Percentiles rank a stretch among this genome's conserved stretches.
Conservation (phyloP, 1,140 invertebrate genomes). For the Drosophila ambigua region DNA sequence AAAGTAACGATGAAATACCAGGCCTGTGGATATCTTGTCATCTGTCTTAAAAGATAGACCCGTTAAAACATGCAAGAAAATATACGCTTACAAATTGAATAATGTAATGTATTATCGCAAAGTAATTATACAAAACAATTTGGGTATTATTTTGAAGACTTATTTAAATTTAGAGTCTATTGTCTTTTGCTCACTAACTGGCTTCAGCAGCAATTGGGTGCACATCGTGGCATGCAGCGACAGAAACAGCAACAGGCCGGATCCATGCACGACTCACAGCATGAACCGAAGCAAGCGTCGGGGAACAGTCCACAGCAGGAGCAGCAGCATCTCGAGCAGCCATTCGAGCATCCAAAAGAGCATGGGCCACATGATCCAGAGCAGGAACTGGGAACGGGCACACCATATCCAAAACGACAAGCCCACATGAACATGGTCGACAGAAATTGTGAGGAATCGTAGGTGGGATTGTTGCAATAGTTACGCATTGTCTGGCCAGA, state of each 20-base stretch:
- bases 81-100: no score
- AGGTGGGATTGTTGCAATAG: conserved; percentile 13
- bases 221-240: neutral
- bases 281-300: conserved; percentile 18
- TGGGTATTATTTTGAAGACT: neutral
- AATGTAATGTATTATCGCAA: no score
- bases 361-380: conserved; percentile 2
- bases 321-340: conserved; percentile 18
- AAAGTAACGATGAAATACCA: no score
- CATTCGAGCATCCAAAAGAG: conserved; percentile 26
- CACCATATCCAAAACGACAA: conserved; percentile 11
- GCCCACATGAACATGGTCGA: conserved; percentile 18
- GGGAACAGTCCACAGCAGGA: conserved; percentile 42
- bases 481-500: neutral
- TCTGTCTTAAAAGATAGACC: no score
- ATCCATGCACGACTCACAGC: conserved; percentile 38
- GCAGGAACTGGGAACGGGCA: conserved; percentile 1
- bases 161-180: neutral
- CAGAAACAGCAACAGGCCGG: conserved; percentile 22
- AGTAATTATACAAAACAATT: no score
- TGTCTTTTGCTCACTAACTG: no score
- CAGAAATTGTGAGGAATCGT: conserved; percentile 1
- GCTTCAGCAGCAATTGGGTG: neutral
- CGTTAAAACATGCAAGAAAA: no score
- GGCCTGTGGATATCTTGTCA: no score